phyloP scores from a whole-genome alignment of 2,113 vertebrate genomes.

The Neotragus pygmaeus region DNA sequence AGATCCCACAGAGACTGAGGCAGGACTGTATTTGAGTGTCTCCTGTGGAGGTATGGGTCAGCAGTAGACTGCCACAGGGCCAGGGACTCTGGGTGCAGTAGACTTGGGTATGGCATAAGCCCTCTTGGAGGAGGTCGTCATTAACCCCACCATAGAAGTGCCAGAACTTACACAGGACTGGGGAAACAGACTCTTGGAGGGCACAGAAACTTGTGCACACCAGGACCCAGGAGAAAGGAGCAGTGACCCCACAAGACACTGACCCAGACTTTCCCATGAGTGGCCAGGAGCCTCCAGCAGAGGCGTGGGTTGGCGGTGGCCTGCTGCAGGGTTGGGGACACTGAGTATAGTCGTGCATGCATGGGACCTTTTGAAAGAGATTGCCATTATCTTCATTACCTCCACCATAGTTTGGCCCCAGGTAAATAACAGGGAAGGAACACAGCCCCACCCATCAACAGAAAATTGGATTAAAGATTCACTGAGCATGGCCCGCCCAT shows the following conservation, averaged over 20 bases:
- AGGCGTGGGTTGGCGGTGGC: background rate
- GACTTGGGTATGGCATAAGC: background rate
- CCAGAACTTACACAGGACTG: background rate
- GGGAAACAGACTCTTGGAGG: background rate
- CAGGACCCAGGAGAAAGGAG: background rate
- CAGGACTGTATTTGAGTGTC: background rate
- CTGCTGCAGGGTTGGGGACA: background rate
- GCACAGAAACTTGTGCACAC: background rate
- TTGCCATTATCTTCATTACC: background rate
- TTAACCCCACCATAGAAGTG: background rate
- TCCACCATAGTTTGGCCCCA: background rate
- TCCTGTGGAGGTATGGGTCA: background rate
- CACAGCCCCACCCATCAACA: background rate
- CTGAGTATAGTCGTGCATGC: background rate
- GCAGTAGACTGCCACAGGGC: background rate
- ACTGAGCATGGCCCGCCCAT: background rate
- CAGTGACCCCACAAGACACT: background rate
- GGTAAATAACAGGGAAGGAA: background rate
- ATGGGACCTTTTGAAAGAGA: background rate
- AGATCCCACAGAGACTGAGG: background rate
- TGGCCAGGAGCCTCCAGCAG: background rate
- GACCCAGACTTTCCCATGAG: background rate
- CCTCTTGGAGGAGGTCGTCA: background rate
- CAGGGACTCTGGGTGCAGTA: background rate
- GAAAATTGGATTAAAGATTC: background rate